Evolutionary conservation across 2,888 invertebrate species (phyloP), one percentile per base, ranked within the genome.

Genomic region (Tipula confusa): DNA sequence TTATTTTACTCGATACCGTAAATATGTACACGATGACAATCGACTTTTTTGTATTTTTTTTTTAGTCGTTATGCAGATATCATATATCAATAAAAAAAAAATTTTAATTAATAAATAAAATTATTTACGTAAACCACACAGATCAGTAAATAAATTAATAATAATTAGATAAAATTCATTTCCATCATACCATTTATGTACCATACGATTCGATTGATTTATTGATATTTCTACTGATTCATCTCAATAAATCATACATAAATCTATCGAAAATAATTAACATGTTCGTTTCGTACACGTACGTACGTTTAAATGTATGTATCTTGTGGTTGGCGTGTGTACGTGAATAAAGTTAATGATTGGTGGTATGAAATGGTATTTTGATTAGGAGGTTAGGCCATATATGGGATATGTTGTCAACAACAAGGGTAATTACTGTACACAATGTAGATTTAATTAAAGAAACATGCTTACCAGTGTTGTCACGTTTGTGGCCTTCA

Each of bases 201-300:
- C 18, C 24, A 24, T 64, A 2, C 64, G 9, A 24, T 64, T 9
- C 64, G 9, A 24, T 64, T 64, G 64, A 64, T 64, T 64, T 64
- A 64, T 64, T 24, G 24, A 3, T 43, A 24, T 64, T 64, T 64
- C 64, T 64, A 64, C 64, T 18, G 64, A 64, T 64, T 64, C 64
- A 64, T 64, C 64, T 64, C 64, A 64, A 48, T 64, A 64, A 64
- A 64, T 64, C 64, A 64, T 64, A 64, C 24, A n/a, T n/a, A n/a
- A n/a, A n/a, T n/a, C n/a, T n/a, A n/a, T n/a, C n/a, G n/a, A 64
- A 64, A 64, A 64, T 64, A 64, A 64, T 64, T 64, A 64, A 64
- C 64, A 64, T 64, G 64, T 64, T 64, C 64, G 64, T 64, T 24
- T n/a, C n/a, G n/a, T 64, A 64, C 64, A 64, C 64, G 64, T 64